These are phyloP conservation scores for Hermaeophaga mercurialis DNA, from an alignment of 2,888 invertebrate species.

Conservation along the genomic window DNA sequence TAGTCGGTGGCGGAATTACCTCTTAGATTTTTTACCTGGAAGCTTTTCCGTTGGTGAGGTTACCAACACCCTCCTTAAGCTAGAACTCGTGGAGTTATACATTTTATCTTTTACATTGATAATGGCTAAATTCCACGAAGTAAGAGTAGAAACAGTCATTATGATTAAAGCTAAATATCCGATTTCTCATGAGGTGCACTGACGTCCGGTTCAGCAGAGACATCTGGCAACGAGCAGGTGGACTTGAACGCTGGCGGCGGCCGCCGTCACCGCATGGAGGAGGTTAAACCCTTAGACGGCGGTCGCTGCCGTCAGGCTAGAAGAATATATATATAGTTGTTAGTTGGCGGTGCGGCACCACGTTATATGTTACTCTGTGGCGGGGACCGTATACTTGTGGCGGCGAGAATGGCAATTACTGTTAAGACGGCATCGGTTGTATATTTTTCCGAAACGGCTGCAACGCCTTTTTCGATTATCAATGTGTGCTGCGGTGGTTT, in stretches of 20 bases:
- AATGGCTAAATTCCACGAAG: too few species aligned
- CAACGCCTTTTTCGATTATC: slow-evolving; percentile 3
- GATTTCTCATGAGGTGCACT: neutral
- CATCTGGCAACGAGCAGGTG: slow-evolving; percentile 22
- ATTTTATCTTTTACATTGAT: too few species aligned
- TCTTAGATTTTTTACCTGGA: too few species aligned
- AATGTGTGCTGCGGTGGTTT: neutral
- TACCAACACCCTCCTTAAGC: too few species aligned
- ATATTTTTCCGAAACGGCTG: neutral
- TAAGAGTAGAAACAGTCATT: too few species aligned
- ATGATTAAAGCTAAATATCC: too few species aligned
- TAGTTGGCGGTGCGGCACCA: slow-evolving; percentile 19
- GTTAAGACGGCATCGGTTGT: neutral
- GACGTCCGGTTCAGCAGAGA: slow-evolving; percentile 10
- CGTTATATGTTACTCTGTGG: slow-evolving; percentile 10
- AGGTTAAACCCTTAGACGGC: slow-evolving; percentile 6
- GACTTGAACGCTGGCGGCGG: slow-evolving; percentile 8
- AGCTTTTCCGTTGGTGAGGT: too few species aligned
- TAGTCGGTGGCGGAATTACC: too few species aligned
- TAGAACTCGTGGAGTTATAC: too few species aligned
- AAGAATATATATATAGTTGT: slow-evolving; percentile 17
- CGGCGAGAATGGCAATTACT: neutral
- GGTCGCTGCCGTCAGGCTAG: neutral
- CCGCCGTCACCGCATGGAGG: neutral
- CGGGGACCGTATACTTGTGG: neutral